Evolutionary conservation across 2,797 vertebrate species (phyloP), one percentile per base, ranked within the genome.

Genomic region (Danio aesculapii): DNA sequence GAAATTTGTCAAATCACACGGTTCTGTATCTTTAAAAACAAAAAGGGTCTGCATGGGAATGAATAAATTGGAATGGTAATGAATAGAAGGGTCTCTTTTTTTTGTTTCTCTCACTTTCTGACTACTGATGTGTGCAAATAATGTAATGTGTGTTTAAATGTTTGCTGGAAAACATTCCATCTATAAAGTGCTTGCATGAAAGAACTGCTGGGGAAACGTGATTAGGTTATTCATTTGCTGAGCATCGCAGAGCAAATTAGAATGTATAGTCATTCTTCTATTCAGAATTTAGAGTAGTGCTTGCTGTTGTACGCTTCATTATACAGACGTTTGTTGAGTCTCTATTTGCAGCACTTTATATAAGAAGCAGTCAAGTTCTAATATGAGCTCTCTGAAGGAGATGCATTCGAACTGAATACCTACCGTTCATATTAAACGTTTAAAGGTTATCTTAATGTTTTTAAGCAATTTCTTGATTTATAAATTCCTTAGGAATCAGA

Each of bases 1-100:
- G 81, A 88, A 79, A 88, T 87, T 88, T 90, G 89, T 91, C 79
- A 85, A 88, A 89, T 88, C 69, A 83, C 80, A 86, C 67, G 74
- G 81, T 50, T 75, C 43, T 12, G 39, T 61, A 58, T 79, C 58
- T 30, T 41, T 61, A 75, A 30, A 30, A 70, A 81, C 75, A 87
- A 79, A 86, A 85, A 89, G 3, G 4, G 16, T 59, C 19, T 1
- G 17, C 46, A 79, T 46, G 55, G 78, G 84, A 87, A 86, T 85
- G 81, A 88, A 87, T 88, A 76, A 81, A 86, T 78, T 72, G 52
- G 13, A 66, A 77, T 57, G 49, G 8, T 59, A 57, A 87, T 82
- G 71, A 83, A 84, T 72, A 68, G 72, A 81, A 74, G 72, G 13
- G 66, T 67, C 53, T 19, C 43, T 50, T 14, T 64, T 13, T 82